Evolutionary conservation across 2,113 vertebrate species (phyloP), one percentile per base, ranked within the genome.

Genomic region (Reinhardtius hippoglossoides): DNA sequence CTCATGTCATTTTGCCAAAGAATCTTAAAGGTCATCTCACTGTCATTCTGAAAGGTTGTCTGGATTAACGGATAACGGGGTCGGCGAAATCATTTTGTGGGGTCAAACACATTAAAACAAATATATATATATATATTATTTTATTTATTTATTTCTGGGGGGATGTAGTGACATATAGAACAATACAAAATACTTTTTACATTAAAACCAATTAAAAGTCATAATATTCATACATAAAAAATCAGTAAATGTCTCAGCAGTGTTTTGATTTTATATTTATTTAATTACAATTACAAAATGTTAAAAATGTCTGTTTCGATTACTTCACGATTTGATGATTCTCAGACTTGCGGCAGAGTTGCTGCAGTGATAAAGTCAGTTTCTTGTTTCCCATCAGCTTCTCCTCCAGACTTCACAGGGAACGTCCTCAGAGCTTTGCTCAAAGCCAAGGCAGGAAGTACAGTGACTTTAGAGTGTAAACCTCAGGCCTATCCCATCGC

Each of bases 381-480:
- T 89, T 86, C 78, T n/a, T 84, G 58, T 78, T 91, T 71, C 18
- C 54, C 69, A 72, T 77, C 82, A 98, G 96, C 97, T 24, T 96
- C 96, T 71, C 94, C 97, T 79, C 97, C 97, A 46, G 96, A 98
- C 91, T 98, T 98, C 91, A 96, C 96, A 81, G 95, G 91, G 76
- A 96, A 90, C n/a, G 94, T 96, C 35, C 96, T 98, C 94, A 95
- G 94, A 89, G 80, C 92, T 68, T 85, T 96, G 89, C 93, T 97
- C 85, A 96, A 96, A 91, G 96, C 95, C 82, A 96, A 97, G 68
- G 94, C 93, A 74, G 97, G 97, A 88, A 96, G 94, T 66, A 92
- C 94, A 21, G 96, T 97, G 88, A 93, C 88, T 74, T 91, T 99
- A 90, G 96, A 96, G 80, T 98, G 97, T 83, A 96, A 95, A 87